phyloP scores from a whole-genome alignment of 37 sponge, comb jelly and placozoan genomes.

The Amphimedon queenslandica region DNA sequence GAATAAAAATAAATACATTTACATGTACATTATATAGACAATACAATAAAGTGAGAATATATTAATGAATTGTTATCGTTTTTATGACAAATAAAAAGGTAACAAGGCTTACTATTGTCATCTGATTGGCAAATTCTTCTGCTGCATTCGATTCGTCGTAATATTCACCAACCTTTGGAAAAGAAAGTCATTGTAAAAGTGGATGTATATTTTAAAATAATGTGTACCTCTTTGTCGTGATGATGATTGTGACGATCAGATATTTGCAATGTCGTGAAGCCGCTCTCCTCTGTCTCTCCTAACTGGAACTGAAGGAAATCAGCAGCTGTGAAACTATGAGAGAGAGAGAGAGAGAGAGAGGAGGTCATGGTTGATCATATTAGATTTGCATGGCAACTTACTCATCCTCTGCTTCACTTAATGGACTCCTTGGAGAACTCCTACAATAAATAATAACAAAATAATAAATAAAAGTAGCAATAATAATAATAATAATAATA shows the following conservation, averaged over 20 bases:
- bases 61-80: neutral
- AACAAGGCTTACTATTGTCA: constrained; percentile 21
- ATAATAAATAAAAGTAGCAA: too few species aligned
- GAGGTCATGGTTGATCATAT: neutral
- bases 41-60: neutral
- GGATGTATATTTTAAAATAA: neutral
- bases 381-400: too few species aligned
- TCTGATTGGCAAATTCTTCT: constrained; percentile 30
- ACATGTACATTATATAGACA: neutral
- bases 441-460: too few species aligned
- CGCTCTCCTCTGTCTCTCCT: constrained; percentile 11
- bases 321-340: neutral
- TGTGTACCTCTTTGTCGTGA: neutral
- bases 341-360: neutral
- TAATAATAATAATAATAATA: too few species aligned
- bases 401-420: too few species aligned
- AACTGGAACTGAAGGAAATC: neutral
- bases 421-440: too few species aligned
- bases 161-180: constrained; percentile 51
- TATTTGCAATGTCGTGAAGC: neutral
- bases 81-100: neutral
- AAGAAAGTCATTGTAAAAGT: neutral
- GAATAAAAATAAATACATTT: neutral
- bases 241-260: neutral
- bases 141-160: constrained; percentile 47